A percentile compares a stretch with the other conserved stretches of the same genome.
phyloP scores from a whole-genome alignment of 2,113 vertebrate species.

The Centrocercus urophasianus region DNA sequence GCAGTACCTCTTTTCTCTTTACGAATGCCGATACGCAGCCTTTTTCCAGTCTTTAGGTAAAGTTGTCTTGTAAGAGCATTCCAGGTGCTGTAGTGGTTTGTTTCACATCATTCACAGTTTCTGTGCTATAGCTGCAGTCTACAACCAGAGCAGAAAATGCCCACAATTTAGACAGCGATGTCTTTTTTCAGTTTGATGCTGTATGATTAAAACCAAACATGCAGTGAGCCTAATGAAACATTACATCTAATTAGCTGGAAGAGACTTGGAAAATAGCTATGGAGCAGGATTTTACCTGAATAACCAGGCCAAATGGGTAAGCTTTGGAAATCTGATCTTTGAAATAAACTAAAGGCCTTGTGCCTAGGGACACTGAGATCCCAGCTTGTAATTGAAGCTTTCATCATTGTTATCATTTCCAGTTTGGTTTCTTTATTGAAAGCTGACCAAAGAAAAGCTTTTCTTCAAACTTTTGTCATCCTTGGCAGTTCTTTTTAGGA shows the following conservation, averaged over 20 bases:
- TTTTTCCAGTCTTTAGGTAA: slow-evolving; percentile 97
- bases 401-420: neutral
- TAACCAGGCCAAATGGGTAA: neutral
- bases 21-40: slow-evolving; percentile 92
- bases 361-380: neutral
- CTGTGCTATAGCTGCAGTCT: neutral
- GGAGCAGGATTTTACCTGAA: neutral
- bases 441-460: neutral
- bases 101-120: neutral
- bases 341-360: neutral
- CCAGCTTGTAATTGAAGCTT: neutral
- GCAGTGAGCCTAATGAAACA: neutral
- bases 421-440: neutral
- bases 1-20: slow-evolving; percentile 97
- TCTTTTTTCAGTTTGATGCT: neutral
- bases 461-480: neutral
- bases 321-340: neutral
- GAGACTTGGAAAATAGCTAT: neutral
- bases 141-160: neutral
- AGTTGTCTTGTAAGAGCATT: neutral
- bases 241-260: neutral
- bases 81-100: neutral
- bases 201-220: neutral
- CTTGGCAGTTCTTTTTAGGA: neutral
- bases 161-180: neutral